These are phyloP conservation scores for Philotrypesis tridentata DNA, from an alignment of 1,140 invertebrate species.

Conservation along the genomic window DNA sequence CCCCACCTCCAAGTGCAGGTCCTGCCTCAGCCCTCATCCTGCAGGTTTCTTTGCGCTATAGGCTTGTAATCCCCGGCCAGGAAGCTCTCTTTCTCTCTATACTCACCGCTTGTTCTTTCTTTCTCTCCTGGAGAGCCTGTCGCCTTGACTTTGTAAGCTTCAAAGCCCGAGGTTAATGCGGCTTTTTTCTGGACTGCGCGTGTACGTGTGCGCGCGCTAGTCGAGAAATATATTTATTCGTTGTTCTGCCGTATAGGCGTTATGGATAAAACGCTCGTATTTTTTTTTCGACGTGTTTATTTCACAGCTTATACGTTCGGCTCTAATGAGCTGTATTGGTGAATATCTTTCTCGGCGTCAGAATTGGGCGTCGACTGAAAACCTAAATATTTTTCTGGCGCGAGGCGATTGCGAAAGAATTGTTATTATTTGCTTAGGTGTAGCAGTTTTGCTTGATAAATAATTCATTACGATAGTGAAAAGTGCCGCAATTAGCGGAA, in stretches of 20 bases:
- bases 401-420: too few relatives aligned
- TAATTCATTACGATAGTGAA: too few relatives aligned
- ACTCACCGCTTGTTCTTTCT: not conserved
- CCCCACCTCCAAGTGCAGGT: not conserved
- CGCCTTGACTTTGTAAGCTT: slow-evolving; percentile 42
- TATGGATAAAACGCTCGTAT: not conserved
- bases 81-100: slow-evolving; percentile 39
- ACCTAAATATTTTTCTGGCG: not conserved
- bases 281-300: not conserved
- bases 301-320: too few relatives aligned
- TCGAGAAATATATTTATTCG: slow-evolving; percentile 20
- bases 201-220: not conserved
- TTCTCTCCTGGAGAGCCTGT: slow-evolving; percentile 39
- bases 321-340: not conserved
- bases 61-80: slow-evolving; percentile 61
- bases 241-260: not conserved
- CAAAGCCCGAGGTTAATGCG: slow-evolving; percentile 34
- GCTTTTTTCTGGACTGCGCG: not conserved
- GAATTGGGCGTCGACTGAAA: not conserved
- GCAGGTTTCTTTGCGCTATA: slow-evolving; percentile 48
- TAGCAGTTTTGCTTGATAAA: too few relatives aligned
- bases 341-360: not conserved
- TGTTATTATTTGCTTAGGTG: too few relatives aligned
- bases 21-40: not conserved
- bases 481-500: too few relatives aligned